Percentiles rank a stretch among this genome's conserved stretches.
phyloP scores from a whole-genome alignment of 1,140 invertebrate species.

The Dufourea novaeangliae region DNA sequence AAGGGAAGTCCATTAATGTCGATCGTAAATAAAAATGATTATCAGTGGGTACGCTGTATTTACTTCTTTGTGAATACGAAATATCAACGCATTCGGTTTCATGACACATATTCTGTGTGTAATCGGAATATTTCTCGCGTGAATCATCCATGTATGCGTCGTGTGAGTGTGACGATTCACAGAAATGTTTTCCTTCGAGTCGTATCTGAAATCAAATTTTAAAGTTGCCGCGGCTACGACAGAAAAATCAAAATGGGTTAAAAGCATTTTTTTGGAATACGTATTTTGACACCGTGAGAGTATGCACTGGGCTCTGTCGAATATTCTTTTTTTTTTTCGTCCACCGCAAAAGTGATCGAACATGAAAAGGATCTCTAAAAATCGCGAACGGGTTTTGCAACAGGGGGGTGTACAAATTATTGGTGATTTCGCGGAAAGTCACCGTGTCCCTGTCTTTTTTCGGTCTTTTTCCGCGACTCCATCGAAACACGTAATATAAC shows the following conservation, averaged over 20 bases:
- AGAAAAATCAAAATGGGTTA: neutral
- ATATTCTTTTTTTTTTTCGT: slow-evolving; percentile 1
- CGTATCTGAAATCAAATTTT: too few species aligned
- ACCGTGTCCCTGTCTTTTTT: neutral
- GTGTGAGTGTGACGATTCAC: neutral
- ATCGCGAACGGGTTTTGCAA: neutral
- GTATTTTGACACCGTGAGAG: too few species aligned
- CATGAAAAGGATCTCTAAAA: neutral
- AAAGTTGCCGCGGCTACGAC: neutral
- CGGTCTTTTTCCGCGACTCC: neutral
- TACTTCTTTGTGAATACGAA: neutral
- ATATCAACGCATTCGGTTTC: neutral
- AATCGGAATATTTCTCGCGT: neutral
- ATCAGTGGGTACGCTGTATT: neutral
- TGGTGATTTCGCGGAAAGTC: neutral
- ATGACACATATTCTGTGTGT: neutral
- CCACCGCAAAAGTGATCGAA: neutral
- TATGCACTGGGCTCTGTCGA: neutral
- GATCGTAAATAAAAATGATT: slow-evolving; percentile 22
- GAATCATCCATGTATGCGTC: neutral
- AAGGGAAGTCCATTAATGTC: neutral
- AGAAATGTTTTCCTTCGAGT: slow-evolving; percentile 7
- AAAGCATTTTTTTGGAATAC: too few species aligned
- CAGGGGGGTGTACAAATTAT: neutral
- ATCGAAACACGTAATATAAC: neutral